These are phyloP conservation scores for Formica selysi DNA, from an alignment of 1,140 invertebrate genomes.

Conservation along the genomic window DNA sequence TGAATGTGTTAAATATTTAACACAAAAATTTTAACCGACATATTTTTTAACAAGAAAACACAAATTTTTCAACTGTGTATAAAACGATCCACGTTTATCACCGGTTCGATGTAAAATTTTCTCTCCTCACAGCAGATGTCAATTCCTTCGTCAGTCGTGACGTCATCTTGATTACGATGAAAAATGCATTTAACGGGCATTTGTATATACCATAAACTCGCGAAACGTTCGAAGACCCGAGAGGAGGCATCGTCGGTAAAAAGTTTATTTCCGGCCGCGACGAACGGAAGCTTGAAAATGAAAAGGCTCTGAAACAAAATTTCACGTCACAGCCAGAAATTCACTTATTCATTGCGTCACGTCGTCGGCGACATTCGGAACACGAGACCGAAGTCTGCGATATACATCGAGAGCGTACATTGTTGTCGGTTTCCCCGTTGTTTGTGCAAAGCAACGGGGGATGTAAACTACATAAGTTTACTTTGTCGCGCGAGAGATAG, in stretches of 20 bases:
- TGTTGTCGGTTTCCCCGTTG: neutral
- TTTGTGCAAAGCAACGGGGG: neutral
- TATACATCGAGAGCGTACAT: neutral
- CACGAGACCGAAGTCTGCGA: neutral
- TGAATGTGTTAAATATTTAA: too few relatives aligned
- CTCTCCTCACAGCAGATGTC: neutral
- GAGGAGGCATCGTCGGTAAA: slow-evolving; percentile 42
- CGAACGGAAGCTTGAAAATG: slow-evolving; percentile 60
- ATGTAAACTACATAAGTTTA: neutral
- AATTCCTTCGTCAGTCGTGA: slow-evolving; percentile 18
- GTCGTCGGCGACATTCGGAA: slow-evolving; percentile 40
- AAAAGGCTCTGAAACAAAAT: slow-evolving; percentile 57
- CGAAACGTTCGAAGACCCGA: neutral
- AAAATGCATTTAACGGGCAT: slow-evolving; percentile 46
- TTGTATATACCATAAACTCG: neutral
- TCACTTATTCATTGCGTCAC: slow-evolving; percentile 58
- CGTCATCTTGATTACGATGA: slow-evolving; percentile 14
- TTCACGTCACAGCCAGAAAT: slow-evolving; percentile 47
- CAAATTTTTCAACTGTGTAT: neutral
- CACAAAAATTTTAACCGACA: too few relatives aligned
- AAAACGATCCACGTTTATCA: slow-evolving; percentile 2
- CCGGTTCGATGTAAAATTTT: slow-evolving; percentile 15
- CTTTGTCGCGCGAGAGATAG: neutral
- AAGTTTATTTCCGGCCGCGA: slow-evolving; percentile 53
- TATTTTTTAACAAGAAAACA: too few relatives aligned